These are phyloP conservation scores for Nasonia oneida DNA, from an alignment of 2,888 invertebrate genomes.

Conservation along the genomic window DNA sequence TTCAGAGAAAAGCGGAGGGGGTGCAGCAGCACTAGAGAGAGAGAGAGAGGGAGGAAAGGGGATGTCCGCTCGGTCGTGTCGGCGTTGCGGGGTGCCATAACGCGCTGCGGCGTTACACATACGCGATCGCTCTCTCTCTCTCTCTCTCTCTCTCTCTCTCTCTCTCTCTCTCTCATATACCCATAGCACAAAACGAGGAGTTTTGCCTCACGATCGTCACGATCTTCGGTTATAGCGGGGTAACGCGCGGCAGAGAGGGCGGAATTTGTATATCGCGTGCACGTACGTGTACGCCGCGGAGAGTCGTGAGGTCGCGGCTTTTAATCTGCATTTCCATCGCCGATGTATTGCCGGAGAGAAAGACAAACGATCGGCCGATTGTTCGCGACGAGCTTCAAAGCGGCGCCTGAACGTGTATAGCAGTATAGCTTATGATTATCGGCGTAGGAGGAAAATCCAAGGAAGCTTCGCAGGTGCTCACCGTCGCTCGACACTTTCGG, in stretches of 20 bases:
- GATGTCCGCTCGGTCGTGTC: conserved; percentile 67
- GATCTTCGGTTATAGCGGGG: neutral
- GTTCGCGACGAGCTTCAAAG: neutral
- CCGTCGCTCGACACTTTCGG: neutral
- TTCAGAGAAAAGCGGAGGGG: neutral
- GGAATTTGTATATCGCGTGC: conserved; percentile 37
- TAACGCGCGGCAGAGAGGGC: neutral
- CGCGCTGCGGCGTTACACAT: conserved; percentile 29
- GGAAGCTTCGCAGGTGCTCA: conserved; percentile 41
- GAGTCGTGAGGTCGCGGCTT: conserved; percentile 44
- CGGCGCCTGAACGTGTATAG: neutral
- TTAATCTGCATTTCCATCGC: conserved; percentile 46
- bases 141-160: neutral
- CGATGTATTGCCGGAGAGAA: neutral
- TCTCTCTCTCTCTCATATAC: neutral
- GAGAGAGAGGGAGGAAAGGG: neutral
- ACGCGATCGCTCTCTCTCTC: neutral
- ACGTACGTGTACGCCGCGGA: neutral
- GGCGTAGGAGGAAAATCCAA: neutral
- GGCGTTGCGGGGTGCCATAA: conserved; percentile 67
- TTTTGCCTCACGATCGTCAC: conserved; percentile 33
- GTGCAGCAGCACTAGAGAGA: neutral
- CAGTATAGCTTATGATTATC: neutral
- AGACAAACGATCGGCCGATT: neutral
- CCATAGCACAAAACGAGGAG: neutral